Conservation (phyloP, 2,888 invertebrate species). For the Leptinotarsa peninsularis region DNA sequence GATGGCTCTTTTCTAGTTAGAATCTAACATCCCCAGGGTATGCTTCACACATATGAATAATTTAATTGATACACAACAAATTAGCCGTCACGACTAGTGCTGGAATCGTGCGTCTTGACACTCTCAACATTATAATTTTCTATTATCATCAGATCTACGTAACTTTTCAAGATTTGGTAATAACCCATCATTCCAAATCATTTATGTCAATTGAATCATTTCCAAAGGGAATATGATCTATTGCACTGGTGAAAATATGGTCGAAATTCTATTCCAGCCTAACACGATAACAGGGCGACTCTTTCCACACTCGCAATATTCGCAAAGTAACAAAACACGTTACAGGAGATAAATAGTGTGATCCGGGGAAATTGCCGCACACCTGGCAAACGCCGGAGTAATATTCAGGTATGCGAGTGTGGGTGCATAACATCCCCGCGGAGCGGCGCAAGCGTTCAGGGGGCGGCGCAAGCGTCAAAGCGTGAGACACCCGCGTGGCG, state of each 20-base stretch:
- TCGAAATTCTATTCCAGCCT: background rate
- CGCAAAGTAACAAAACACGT: constrained; percentile 2
- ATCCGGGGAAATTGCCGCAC: constrained; percentile 8
- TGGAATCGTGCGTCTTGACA: too few species aligned
- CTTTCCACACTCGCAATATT: background rate
- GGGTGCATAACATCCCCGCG: constrained; percentile 50
- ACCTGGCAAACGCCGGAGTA: constrained; percentile 22
- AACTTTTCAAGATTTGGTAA: too few species aligned
- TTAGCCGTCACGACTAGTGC: too few species aligned
- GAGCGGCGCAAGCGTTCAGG: constrained; percentile 57
- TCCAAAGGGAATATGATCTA: background rate
- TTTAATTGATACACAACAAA: too few species aligned
- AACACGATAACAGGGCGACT: background rate
- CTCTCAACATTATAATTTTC: too few species aligned
- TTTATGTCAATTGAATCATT: too few species aligned
- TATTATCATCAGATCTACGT: too few species aligned
- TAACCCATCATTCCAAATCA: too few species aligned
- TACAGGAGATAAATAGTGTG: constrained; percentile 5
- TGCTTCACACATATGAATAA: too few species aligned
- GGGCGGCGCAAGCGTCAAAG: constrained; percentile 62
- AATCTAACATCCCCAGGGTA: too few species aligned
- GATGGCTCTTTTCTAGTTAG: too few species aligned
- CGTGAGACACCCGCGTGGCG: constrained; percentile 62
- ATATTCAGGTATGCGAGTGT: constrained; percentile 52
- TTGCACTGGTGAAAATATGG: background rate